Percentiles rank a stretch among this genome's conserved stretches.
Conservation (phyloP, 2,113 vertebrate species). For the Zosterops lateralis region DNA sequence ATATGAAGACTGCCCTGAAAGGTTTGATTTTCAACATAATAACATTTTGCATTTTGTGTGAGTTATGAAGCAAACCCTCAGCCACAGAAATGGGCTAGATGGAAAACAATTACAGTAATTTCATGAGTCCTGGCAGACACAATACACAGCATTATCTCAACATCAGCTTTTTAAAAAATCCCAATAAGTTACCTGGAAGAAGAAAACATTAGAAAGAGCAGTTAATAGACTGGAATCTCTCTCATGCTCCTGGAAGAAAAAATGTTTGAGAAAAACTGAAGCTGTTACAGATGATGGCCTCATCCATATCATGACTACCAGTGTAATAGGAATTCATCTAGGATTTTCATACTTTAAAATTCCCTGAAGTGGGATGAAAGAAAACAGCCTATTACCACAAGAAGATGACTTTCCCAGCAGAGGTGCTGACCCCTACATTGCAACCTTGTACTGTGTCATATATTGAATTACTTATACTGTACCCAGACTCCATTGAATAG, state of each 20-base stretch:
- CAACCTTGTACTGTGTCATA: neutral
- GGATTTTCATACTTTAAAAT: neutral
- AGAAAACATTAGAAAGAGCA: neutral
- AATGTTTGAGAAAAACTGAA: neutral
- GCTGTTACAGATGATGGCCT: neutral
- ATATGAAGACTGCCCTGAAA: neutral
- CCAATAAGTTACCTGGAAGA: fast-evolving
- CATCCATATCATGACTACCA: neutral
- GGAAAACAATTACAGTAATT: neutral
- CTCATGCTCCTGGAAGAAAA: neutral
- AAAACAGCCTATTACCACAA: neutral
- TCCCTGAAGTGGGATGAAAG: neutral
- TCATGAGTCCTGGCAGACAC: neutral
- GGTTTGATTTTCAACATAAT: neutral
- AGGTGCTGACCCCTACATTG: neutral
- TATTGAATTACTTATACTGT: neutral
- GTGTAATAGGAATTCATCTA: neutral
- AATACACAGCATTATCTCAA: neutral
- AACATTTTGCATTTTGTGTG: neutral
- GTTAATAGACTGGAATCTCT: neutral
- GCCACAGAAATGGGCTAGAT: neutral
- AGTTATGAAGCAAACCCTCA: neutral
- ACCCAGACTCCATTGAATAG: neutral
- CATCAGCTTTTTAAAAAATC: neutral
- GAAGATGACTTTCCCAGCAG: neutral